These are phyloP conservation scores for Zosterops lateralis DNA, from an alignment of 2,113 vertebrate species.

Conservation along the genomic window DNA sequence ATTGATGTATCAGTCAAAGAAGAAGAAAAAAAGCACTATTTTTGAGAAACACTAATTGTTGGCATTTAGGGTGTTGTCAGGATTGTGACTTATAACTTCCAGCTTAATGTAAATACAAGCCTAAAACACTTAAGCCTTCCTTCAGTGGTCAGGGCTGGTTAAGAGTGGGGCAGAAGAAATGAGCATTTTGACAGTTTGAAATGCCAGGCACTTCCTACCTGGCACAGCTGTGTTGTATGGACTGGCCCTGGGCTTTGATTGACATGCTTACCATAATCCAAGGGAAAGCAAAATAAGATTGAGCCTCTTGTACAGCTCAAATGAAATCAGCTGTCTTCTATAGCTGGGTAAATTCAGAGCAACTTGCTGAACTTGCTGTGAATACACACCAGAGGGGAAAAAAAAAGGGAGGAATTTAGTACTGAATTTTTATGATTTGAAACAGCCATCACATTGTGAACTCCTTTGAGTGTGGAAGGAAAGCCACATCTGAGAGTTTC, in stretches of 20 bases:
- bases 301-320: not conserved
- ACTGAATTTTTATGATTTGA: not conserved
- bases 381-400: not conserved
- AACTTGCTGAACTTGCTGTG: conserved; percentile 2
- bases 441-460: not conserved
- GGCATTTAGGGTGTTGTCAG: conserved; percentile 26
- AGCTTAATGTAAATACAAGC: not conserved
- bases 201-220: not conserved
- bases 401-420: not conserved
- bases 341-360: not conserved
- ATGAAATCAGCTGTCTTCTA: conserved; percentile 3
- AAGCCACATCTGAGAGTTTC: conserved; percentile 33
- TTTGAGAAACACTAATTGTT: conserved; percentile 57
- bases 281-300: conserved; percentile 29
- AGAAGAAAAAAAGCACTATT: conserved; percentile 24
- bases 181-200: not conserved
- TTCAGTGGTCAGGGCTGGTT: not conserved
- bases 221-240: not conserved
- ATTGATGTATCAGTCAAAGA: conserved; percentile 43
- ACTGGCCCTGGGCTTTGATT: conserved; percentile 1
- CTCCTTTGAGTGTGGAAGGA: not conserved
- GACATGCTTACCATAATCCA: not conserved
- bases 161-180: not conserved
- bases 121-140: not conserved
- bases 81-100: conserved; percentile 43